phyloP scores from a whole-genome alignment of 2,113 vertebrate species.

The Bufo gargarizans region DNA sequence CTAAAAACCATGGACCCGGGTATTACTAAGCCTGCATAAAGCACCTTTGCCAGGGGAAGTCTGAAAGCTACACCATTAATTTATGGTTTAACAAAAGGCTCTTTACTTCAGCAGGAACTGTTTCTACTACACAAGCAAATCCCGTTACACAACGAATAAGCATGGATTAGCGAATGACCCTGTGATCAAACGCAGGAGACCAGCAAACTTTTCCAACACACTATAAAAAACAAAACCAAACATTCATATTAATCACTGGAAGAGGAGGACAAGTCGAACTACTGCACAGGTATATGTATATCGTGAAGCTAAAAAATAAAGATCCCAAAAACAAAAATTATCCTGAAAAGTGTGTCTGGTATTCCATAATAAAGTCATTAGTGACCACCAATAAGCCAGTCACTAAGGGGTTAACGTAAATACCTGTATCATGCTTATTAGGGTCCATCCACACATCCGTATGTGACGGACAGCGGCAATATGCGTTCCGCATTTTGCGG shows the following conservation, averaged over 20 bases:
- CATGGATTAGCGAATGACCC: conserved; percentile 70
- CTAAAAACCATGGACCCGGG: neutral
- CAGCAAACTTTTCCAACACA: neutral
- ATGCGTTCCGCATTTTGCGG: too few species aligned
- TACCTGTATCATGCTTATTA: too few species aligned
- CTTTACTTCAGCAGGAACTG: conserved; percentile 50
- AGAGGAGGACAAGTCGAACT: neutral
- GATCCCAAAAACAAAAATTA: too few species aligned
- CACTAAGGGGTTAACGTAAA: too few species aligned
- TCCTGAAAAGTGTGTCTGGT: too few species aligned
- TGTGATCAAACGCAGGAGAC: conserved; percentile 56
- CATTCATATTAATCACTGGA: neutral
- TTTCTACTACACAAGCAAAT: conserved; percentile 59
- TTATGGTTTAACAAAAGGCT: conserved; percentile 51
- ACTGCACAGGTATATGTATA: too few species aligned
- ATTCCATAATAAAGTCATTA: too few species aligned
- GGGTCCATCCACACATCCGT: too few species aligned
- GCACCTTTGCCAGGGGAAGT: neutral
- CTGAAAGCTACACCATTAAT: neutral
- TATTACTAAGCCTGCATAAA: neutral
- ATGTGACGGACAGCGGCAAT: too few species aligned
- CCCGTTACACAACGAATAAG: conserved; percentile 78
- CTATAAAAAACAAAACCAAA: neutral
- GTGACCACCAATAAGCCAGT: too few species aligned
- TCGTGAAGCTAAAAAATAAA: too few species aligned